phyloP scores from a whole-genome alignment of 2,113 vertebrate species.

The Mesocricetus auratus region DNA sequence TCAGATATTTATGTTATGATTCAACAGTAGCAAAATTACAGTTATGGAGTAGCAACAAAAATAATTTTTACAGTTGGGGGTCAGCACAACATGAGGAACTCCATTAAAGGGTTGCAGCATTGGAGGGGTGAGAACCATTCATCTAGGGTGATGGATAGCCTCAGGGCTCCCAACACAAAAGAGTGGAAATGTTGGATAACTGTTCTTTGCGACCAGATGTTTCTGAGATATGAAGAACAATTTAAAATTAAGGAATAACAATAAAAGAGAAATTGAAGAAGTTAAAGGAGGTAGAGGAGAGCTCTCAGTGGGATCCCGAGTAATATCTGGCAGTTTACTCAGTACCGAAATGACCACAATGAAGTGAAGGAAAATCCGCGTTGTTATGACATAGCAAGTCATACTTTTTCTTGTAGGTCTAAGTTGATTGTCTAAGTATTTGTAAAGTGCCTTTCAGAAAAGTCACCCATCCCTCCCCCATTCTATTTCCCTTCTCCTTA shows the following conservation, averaged over 20 bases:
- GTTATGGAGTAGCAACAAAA: neutral
- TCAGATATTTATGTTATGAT: neutral
- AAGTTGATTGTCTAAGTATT: neutral
- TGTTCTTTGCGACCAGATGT: neutral
- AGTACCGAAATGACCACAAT: neutral
- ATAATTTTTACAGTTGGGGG: neutral
- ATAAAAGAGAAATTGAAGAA: neutral
- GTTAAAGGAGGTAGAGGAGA: neutral
- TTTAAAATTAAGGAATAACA: slow-evolving; percentile 45
- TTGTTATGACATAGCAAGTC: slow-evolving; percentile 23
- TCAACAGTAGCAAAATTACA: neutral
- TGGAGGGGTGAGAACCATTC: neutral
- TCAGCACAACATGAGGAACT: neutral
- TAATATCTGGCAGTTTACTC: slow-evolving; percentile 29
- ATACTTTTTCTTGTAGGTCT: slow-evolving; percentile 33
- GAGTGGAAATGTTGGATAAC: neutral
- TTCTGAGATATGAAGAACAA: slow-evolving; percentile 49
- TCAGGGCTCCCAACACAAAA: neutral
- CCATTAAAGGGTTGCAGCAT: neutral
- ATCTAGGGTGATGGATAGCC: neutral
- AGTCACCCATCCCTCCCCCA: neutral
- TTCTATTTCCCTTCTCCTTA: neutral
- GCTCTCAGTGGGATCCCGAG: neutral
- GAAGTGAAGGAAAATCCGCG: slow-evolving; percentile 23
- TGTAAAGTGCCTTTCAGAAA: slow-evolving; percentile 43